Base-by-base conservation (phyloP, 2,888 invertebrate species). In the Eustalomyia histrio region DNA sequence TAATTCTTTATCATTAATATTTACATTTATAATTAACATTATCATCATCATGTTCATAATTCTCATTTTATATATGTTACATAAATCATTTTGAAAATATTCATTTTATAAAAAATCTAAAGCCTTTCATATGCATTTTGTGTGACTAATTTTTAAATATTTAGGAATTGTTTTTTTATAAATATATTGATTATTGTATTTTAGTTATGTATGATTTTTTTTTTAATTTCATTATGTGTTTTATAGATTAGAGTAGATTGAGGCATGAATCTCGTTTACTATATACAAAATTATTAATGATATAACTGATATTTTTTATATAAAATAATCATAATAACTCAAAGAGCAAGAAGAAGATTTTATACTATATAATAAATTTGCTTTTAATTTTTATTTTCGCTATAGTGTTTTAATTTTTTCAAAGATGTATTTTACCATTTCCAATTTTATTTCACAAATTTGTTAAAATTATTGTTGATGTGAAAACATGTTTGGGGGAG, bases 281-380 rank as follows among this genome's bases (percentile, higher is more conserved):
- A 29, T 10, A 73, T 68, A 57, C 17, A 60, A 61, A 73, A 71
- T 69, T 50, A 58, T 18, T 16, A 60, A 47, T 16, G n/a, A 69
- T 71, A 58, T 21, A 64, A 47, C 47, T 16, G 39, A 67, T 50
- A 76, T 76, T 55, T 76, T 71, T 53, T 64, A 57, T 61, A 17
- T 72, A 52, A 76, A 63, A 61, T 68, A 80, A 52, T 64, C 57
- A 72, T 63, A 52, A 63, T 52, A 64, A 74, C 64, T 81, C 53
- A 71, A 74, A 78, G 67, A 81, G 69, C 75, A 74, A 75, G 63
- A 72, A 61, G 9, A 71, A 64, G 64, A 55, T 71, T 60, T 53
- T 72, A 61, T 60, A 71, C 39, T n/a, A 47, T n/a, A 47, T 57
- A 67, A 65, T 73, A 73, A 76, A 52, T 57, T 39, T 55, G 63